A percentile compares a stretch with the other conserved stretches of the same genome.
These are phyloP conservation scores for Heterohyrax brucei DNA, from an alignment of 2,797 vertebrate genomes.

Conservation along the genomic window DNA sequence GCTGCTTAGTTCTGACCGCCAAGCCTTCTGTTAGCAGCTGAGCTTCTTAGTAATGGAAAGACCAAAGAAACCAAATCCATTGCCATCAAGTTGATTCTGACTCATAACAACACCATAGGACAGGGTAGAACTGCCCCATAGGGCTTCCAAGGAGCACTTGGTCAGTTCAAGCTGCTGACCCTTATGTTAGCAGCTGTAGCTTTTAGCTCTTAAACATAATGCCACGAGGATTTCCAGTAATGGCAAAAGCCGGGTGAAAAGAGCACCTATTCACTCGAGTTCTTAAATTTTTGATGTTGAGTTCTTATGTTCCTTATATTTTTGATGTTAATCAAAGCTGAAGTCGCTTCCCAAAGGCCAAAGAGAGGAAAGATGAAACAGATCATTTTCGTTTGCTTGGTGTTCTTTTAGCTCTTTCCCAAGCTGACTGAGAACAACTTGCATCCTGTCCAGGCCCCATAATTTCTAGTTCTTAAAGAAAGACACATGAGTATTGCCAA, in stretches of 20 bases:
- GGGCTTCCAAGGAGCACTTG: background rate
- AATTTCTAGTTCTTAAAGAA: constrained; percentile 51
- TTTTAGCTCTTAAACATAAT: background rate
- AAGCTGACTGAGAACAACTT: constrained; percentile 54
- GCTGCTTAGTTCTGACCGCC: background rate
- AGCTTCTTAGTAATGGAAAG: background rate
- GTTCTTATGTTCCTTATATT: background rate
- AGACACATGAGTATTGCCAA: constrained; percentile 51
- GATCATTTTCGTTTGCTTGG: constrained; percentile 14
- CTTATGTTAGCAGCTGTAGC: background rate
- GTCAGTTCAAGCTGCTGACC: background rate
- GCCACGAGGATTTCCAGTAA: background rate
- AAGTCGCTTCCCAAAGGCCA: background rate
- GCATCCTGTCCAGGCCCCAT: constrained; percentile 3
- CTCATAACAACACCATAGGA: no score
- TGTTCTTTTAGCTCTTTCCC: constrained; percentile 50
- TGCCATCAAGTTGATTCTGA: no score
- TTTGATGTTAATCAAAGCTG: constrained; percentile 58
- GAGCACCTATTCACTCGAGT: background rate
- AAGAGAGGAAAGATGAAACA: background rate
- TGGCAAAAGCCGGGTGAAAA: background rate
- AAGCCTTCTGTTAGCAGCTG: background rate
- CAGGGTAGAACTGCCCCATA: no score
- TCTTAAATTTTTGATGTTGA: constrained; percentile 58
- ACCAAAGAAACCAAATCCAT: no score